phyloP scores from a whole-genome alignment of 2,113 vertebrate genomes.

The Salvator merianae region DNA sequence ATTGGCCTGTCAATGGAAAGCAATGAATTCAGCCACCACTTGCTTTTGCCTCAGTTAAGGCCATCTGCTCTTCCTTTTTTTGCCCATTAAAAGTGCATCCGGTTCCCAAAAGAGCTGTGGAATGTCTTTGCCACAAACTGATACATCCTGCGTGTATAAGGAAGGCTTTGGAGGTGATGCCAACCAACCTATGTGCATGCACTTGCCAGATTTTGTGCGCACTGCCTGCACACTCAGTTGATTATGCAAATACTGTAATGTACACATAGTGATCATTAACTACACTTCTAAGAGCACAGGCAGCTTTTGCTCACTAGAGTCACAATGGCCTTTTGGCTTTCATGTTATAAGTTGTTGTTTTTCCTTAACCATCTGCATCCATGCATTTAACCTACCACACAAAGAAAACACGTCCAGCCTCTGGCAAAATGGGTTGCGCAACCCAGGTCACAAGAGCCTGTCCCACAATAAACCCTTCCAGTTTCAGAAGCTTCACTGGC shows the following conservation, averaged over 20 bases:
- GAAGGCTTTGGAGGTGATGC: neutral
- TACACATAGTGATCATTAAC: neutral
- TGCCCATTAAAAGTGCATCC: slow-evolving; percentile 50
- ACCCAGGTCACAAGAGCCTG: neutral
- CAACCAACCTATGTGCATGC: neutral
- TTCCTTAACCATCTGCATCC: too few relatives aligned
- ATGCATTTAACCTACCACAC: neutral
- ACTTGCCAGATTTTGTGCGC: neutral
- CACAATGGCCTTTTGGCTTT: neutral
- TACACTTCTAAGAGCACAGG: neutral
- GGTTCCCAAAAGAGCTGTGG: slow-evolving; percentile 44
- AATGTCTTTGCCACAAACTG: slow-evolving; percentile 44
- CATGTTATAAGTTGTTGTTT: neutral
- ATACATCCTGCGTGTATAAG: neutral
- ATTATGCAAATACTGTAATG: neutral
- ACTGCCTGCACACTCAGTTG: neutral
- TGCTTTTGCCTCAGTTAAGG: slow-evolving; percentile 22
- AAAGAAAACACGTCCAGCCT: neutral
- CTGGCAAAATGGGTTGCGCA: neutral
- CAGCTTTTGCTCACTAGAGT: neutral
- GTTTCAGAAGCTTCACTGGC: neutral
- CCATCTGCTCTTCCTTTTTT: slow-evolving; percentile 55
- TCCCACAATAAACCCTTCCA: neutral
- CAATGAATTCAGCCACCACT: slow-evolving; percentile 51
- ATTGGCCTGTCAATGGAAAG: slow-evolving; percentile 17